Percentiles rank a stretch among this genome's conserved stretches.
phyloP scores from a whole-genome alignment of 2,888 invertebrate genomes.

The Watsonalla cultraria region DNA sequence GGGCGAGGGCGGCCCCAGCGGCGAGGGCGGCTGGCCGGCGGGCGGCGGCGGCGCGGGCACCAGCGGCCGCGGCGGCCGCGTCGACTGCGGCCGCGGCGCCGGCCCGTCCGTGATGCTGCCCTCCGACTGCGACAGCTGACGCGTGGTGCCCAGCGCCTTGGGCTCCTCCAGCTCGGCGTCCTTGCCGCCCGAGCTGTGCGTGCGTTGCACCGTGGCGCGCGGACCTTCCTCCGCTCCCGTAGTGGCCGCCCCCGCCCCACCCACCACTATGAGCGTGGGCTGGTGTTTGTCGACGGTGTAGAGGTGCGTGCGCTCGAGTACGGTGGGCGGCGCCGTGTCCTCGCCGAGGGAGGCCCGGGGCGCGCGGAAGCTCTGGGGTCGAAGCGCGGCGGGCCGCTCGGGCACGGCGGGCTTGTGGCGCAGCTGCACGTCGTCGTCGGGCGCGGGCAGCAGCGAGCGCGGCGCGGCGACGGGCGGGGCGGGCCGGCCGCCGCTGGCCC shows the following conservation, averaged over 20 bases:
- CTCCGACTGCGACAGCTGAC: constrained; percentile 78
- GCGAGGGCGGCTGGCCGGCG: constrained; percentile 23
- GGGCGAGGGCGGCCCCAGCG: constrained; percentile 27
- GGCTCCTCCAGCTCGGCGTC: constrained; percentile 64
- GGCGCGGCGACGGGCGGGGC: constrained; percentile 63
- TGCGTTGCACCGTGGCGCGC: constrained; percentile 62
- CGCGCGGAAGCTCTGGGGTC: constrained; percentile 76
- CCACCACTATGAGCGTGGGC: constrained; percentile 83
- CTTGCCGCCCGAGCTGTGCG: constrained; percentile 67
- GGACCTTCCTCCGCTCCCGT: constrained; percentile 37
- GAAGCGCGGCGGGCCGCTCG: constrained; percentile 85
- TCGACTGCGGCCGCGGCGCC: constrained; percentile 44
- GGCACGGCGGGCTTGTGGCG: constrained; percentile 89
- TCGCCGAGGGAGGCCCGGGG: constrained; percentile 50
- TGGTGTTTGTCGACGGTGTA: constrained; percentile 87
- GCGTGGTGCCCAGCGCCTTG: constrained; percentile 53
- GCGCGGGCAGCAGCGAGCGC: constrained; percentile 51
- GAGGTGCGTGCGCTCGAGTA: constrained; percentile 83
- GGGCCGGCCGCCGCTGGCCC: constrained; percentile 26
- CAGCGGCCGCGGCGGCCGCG: constrained; percentile 52
- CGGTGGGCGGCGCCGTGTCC: constrained; percentile 52
- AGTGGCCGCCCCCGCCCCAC: constrained; percentile 23
- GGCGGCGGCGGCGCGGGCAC: constrained; percentile 59
- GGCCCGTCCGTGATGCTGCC: constrained; percentile 79
- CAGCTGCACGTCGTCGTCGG: constrained; percentile 66